Conservation (phyloP, 64 coral and sea anemone species). For the Porites lutea region DNA sequence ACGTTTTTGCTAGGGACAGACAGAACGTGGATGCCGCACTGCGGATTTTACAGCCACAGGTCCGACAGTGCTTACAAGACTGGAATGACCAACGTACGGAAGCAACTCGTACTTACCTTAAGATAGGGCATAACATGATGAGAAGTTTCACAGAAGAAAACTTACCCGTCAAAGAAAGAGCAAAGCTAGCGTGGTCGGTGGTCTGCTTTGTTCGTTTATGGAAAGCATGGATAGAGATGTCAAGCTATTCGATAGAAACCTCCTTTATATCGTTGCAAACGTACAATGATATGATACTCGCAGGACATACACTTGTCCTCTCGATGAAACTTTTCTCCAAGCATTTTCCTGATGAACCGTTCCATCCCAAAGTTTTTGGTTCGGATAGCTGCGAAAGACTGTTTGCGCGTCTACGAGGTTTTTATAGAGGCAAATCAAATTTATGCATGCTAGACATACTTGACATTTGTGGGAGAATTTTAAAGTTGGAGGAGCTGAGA, state of each 20-base stretch:
- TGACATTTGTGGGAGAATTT: constrained; percentile 5
- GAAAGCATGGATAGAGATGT: constrained; percentile 18
- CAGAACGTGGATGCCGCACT: constrained; percentile 40
- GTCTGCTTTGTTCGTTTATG: neutral
- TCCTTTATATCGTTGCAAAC: constrained; percentile 31
- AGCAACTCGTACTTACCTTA: neutral
- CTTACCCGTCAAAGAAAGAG: neutral
- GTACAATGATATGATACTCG: neutral
- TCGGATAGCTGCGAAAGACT: constrained; percentile 45
- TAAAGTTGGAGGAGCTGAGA: too few relatives aligned
- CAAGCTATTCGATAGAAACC: neutral
- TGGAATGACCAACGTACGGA: neutral
- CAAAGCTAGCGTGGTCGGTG: neutral
- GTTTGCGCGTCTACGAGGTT: constrained; percentile 22
- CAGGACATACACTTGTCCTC: neutral
- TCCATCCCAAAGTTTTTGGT: constrained; percentile 8
- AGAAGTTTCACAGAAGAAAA: neutral
- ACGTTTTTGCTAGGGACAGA: constrained; percentile 15
- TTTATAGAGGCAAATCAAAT: too few relatives aligned
- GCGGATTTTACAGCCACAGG: neutral
- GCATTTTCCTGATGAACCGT: neutral
- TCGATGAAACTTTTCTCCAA: constrained; percentile 10
- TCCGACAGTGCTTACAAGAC: neutral
- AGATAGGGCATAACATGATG: constrained; percentile 1
- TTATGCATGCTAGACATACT: constrained; percentile 37